phyloP scores from a whole-genome alignment of 2,888 invertebrate species.

The Sminthurinus aureus region DNA sequence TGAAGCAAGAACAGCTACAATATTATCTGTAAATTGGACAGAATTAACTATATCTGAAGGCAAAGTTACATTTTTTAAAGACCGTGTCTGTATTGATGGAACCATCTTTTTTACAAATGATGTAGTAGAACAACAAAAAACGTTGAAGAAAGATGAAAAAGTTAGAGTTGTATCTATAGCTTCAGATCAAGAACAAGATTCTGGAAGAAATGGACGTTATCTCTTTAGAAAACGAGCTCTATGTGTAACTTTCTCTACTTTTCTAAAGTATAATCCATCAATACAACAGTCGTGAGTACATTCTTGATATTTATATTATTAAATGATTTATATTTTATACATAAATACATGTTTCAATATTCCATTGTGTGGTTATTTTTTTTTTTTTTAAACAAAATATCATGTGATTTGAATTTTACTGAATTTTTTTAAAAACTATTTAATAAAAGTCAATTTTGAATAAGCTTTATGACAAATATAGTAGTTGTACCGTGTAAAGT shows the following conservation, averaged over 20 bases:
- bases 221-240: constrained; percentile 6
- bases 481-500: too few relatives aligned
- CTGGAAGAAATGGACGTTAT: background rate
- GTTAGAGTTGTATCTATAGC: constrained; percentile 67
- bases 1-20: constrained; percentile 34
- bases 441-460: too few relatives aligned
- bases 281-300: background rate
- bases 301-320: too few relatives aligned
- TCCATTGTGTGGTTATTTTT: too few relatives aligned
- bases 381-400: too few relatives aligned
- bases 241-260: background rate
- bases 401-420: too few relatives aligned
- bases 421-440: too few relatives aligned
- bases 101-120: constrained; percentile 70
- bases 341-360: too few relatives aligned
- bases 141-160: constrained; percentile 70
- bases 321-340: too few relatives aligned
- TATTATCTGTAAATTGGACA: constrained; percentile 42
- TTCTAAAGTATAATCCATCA: background rate
- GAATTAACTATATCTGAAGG: constrained; percentile 60
- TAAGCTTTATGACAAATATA: too few relatives aligned
- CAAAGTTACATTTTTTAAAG: constrained; percentile 61
- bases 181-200: constrained; percentile 75
- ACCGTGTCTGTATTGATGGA: constrained; percentile 69
- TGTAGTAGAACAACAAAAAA: constrained; percentile 67